phyloP scores from a whole-genome alignment of 2,113 vertebrate genomes.

The Ameiurus melas region DNA sequence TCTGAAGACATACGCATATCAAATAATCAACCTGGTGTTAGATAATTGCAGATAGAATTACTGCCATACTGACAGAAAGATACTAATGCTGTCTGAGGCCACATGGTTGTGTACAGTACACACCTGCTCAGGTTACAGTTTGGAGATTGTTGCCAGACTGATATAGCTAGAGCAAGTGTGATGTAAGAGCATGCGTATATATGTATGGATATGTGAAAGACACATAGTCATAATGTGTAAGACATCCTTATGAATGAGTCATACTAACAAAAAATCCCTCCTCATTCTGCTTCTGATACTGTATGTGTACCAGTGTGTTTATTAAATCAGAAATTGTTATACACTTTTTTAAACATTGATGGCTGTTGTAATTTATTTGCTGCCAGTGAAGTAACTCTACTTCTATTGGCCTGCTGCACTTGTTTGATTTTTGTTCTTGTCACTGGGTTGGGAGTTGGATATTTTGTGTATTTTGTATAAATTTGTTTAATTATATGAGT shows the following conservation, averaged over 20 bases:
- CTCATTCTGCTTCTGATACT: neutral
- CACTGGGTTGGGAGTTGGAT: neutral
- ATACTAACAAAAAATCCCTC: neutral
- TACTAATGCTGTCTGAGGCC: conserved; percentile 45
- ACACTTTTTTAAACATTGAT: neutral
- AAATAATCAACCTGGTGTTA: conserved; percentile 36
- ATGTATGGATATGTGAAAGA: neutral
- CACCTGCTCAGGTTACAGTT: conserved; percentile 35
- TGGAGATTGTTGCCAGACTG: conserved; percentile 30
- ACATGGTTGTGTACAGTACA: neutral
- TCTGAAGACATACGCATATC: conserved; percentile 52
- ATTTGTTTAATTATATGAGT: neutral
- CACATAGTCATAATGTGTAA: neutral
- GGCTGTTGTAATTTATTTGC: neutral
- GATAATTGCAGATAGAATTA: conserved; percentile 30
- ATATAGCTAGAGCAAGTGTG: neutral
- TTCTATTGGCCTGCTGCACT: neutral
- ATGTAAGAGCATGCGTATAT: neutral
- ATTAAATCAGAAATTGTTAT: neutral
- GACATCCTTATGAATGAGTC: neutral
- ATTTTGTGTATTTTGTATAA: neutral
- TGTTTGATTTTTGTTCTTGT: neutral
- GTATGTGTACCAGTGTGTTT: neutral
- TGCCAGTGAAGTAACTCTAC: too few species aligned
- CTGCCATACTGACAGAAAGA: conserved; percentile 44